Evolutionary conservation across 1,140 invertebrate genomes (phyloP).

Genomic region (Danaus plexippus): DNA sequence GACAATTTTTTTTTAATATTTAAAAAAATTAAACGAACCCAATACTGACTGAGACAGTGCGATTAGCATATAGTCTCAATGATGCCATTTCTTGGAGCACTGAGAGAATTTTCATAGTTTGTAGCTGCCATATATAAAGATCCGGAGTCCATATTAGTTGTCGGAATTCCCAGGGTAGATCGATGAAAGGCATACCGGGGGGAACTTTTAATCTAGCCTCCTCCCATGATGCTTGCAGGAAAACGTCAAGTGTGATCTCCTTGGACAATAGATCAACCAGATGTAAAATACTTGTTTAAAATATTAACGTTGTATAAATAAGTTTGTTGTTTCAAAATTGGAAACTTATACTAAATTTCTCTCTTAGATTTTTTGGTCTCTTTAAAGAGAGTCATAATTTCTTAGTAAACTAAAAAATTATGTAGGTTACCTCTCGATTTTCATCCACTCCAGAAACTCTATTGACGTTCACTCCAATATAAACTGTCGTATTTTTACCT

Average conservation of each 20-base stretch:
- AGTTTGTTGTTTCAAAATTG: neutral
- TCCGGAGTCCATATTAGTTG: slow-evolving; percentile 74
- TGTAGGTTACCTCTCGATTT: slow-evolving; percentile 71
- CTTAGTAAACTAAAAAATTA: slow-evolving; percentile 7
- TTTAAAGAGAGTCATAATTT: neutral
- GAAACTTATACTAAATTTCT: no score
- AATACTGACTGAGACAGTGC: slow-evolving; percentile 74
- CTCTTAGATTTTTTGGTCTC: no score
- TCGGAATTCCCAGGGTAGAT: slow-evolving; percentile 74
- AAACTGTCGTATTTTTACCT: slow-evolving; percentile 73
- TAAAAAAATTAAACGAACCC: slow-evolving; percentile 61
- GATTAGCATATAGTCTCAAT: slow-evolving; percentile 72
- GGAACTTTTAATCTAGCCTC: slow-evolving; percentile 67
- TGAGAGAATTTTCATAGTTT: slow-evolving; percentile 73
- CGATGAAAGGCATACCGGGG: slow-evolving; percentile 63
- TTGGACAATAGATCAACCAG: slow-evolving; percentile 28
- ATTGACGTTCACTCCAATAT: slow-evolving; percentile 73
- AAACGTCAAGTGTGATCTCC: slow-evolving; percentile 76
- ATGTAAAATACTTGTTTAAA: no score
- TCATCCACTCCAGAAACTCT: slow-evolving; percentile 75
- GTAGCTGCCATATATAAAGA: slow-evolving; percentile 74
- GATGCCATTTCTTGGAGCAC: slow-evolving; percentile 75
- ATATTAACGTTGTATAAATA: slow-evolving; percentile 2
- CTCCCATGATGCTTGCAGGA: slow-evolving; percentile 75
- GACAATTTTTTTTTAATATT: neutral